Conservation (phyloP, 2,888 invertebrate species). For the Junonia oenone region DNA sequence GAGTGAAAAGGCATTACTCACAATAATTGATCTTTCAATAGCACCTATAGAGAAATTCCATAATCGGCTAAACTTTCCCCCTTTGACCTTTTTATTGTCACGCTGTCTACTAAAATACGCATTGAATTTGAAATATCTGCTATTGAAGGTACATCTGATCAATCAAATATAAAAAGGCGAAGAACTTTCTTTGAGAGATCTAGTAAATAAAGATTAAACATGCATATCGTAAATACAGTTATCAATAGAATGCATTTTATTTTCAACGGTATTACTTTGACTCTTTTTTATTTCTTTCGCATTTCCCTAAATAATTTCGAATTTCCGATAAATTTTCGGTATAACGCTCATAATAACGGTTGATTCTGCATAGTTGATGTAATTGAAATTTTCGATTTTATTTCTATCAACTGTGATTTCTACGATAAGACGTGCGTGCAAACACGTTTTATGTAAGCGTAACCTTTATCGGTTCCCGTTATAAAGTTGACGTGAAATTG, state of each 20-base stretch:
- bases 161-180: not conserved
- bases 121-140: not conserved
- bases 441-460: conserved; percentile 33
- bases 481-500: conserved; percentile 33
- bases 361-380: conserved; percentile 2
- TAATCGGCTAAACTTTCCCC: conserved; percentile 62
- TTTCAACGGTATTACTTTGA: not conserved
- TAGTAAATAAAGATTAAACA: not conserved
- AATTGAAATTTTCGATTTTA: conserved; percentile 27
- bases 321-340: not conserved
- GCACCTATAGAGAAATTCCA: conserved; percentile 38
- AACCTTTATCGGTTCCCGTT: conserved; percentile 38
- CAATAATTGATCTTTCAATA: conserved; percentile 27
- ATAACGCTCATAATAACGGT: not conserved
- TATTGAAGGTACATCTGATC: not conserved
- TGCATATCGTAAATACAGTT: not conserved
- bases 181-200: not conserved
- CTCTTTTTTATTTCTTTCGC: not conserved
- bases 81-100: conserved; percentile 25
- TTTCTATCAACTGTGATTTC: conserved; percentile 47
- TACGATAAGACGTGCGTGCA: conserved; percentile 51
- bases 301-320: not conserved
- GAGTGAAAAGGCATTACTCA: conserved; percentile 25
- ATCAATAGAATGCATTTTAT: not conserved
- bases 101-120: not conserved